These are phyloP conservation scores for Drosophila varians DNA, from an alignment of 1,140 invertebrate genomes.

Conservation along the genomic window DNA sequence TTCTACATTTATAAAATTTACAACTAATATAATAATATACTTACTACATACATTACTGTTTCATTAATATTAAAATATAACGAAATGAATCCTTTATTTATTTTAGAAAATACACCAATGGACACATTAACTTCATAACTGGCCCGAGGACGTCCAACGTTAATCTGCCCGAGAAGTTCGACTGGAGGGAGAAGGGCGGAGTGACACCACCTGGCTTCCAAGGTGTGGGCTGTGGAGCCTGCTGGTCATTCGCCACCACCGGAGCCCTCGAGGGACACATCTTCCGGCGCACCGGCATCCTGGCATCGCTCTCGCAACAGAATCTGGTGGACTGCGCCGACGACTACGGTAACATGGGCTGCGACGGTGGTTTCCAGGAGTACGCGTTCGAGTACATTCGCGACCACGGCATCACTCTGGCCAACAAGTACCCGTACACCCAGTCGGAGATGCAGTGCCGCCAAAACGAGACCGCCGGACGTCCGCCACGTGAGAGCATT, in stretches of 20 bases:
- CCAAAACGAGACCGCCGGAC: constrained; percentile 84
- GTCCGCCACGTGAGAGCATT: constrained; percentile 85
- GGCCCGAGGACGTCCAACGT: constrained; percentile 31
- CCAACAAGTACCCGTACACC: constrained; percentile 85
- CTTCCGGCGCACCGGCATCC: constrained; percentile 87
- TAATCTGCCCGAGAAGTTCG: constrained; percentile 84
- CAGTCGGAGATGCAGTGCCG: constrained; percentile 85
- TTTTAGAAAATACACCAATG: constrained; percentile 57
- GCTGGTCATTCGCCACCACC: constrained; percentile 86
- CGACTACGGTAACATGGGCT: constrained; percentile 87
- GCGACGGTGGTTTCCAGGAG: constrained; percentile 88
- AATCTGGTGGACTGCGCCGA: constrained; percentile 88
- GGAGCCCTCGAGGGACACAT: constrained; percentile 85
- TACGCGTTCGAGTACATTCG: constrained; percentile 88
- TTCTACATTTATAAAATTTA: no score
- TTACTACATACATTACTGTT: no score
- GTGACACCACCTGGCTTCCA: constrained; percentile 90
- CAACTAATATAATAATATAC: no score
- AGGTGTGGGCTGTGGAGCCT: constrained; percentile 85
- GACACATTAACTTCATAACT: constrained; percentile 72
- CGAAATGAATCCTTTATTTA: background rate
- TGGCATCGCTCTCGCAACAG: constrained; percentile 88
- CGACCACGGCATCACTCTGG: constrained; percentile 86
- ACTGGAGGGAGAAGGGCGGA: constrained; percentile 88
- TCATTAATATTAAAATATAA: no score